Evolutionary conservation across 2,113 vertebrate species (phyloP), one percentile per base, ranked within the genome.

Genomic region (Glaucidium brasilianum): DNA sequence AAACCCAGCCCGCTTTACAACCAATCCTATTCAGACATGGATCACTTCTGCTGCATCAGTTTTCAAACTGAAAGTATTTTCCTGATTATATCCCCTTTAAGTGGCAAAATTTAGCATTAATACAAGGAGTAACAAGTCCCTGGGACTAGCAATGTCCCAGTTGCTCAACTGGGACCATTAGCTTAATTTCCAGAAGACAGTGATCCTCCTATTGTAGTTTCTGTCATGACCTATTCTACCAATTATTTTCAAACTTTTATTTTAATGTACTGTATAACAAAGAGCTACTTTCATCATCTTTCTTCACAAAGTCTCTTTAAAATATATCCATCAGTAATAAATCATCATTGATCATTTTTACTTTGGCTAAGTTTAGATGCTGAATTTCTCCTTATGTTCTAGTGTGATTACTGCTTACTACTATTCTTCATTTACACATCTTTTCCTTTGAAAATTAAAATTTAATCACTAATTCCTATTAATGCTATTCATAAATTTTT

Each of bases 361-460:
- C 16, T 69, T 83, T 22, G 15, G 15, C 21, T 60, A 69, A 79
- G 35, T 59, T 91, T 45, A 59, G 72, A 86, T 43, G 13, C 10
- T 77, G 29, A 39, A 32, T 91, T 94, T 88, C n/a, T 95, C 49
- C 45, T 88, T 91, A 62, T 0, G 20, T 77, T 83, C 58, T 30
- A 41, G 30, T 63, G 23, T 67, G 72, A 92, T 81, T 59, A 71
- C n/a, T 74, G 32, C 88, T 94, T 64, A 63, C 58, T 55, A 37
- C 68, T 86, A 4, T 60, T 73, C 1, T 19, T 88, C 50, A 90
- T 85, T 88, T 92, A 56, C 21, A 85, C 10, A 30, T 43, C 3
- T 73, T 81, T 84, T 81, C 47, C 32, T 80, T 50, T 59, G 29
- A 84, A 77, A 96, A 94, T 86, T 71, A 94, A 94, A 88, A 80